Evolutionary conservation across 2,888 invertebrate genomes (phyloP).

Genomic region (Coecobrya sp.): DNA sequence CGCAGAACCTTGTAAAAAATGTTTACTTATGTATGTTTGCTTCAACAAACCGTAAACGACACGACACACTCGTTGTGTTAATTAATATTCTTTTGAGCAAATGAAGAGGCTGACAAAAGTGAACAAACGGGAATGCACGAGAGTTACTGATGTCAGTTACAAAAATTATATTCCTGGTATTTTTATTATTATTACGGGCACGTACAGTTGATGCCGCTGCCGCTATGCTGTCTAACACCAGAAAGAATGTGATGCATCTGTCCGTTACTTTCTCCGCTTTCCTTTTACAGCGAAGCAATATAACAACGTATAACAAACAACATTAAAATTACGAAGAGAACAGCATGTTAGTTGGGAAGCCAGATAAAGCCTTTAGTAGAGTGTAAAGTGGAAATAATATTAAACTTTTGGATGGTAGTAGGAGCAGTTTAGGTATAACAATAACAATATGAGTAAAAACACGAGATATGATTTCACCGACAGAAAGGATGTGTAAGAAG

Average conservation of each 20-base stretch:
- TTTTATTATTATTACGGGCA: conserved; percentile 31
- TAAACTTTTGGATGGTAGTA: too few species aligned
- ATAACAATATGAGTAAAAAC: not conserved
- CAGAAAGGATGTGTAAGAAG: conserved; percentile 42
- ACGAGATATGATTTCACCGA: not conserved
- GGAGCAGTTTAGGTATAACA: not conserved
- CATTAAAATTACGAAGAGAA: not conserved
- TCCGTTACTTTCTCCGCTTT: not conserved
- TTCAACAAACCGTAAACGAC: not conserved
- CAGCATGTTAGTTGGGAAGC: not conserved
- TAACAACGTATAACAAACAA: conserved; percentile 20
- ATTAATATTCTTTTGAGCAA: conserved; percentile 26
- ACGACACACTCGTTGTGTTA: not conserved
- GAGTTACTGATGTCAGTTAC: not conserved
- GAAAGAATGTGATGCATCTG: not conserved
- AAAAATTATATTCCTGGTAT: not conserved
- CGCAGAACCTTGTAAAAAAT: not conserved
- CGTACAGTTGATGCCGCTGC: not conserved
- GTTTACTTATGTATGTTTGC: not conserved
- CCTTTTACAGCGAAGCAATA: not conserved
- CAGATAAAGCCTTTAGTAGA: too few species aligned
- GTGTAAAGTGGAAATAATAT: too few species aligned
- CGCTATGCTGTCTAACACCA: not conserved
- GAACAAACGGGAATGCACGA: not conserved
- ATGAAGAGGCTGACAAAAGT: not conserved